Evolutionary conservation across 2,888 invertebrate genomes (phyloP), one percentile per base, ranked within the genome.

Genomic region (Julus scandinavius): DNA sequence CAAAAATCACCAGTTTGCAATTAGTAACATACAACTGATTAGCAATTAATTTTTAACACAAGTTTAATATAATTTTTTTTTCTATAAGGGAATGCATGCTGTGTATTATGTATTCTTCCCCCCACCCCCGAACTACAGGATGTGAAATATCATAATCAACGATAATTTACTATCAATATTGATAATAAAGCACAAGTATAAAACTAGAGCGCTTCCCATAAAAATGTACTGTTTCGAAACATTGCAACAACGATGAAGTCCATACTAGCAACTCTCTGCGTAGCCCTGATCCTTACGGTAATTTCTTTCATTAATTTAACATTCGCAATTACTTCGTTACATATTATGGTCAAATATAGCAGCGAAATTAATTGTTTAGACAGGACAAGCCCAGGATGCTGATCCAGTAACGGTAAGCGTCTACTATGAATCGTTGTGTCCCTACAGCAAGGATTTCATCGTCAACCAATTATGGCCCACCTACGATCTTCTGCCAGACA

Each of bases 351-450:
- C 13, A 50, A 2, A 50, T 50, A 50, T 50, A 13, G 13, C 50
- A 50, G 13, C 2, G 0, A 58, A 58, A 58, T 15, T 17, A 63
- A 20, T 9, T n/a, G n/a, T 63, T 85, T n/a, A 85, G 85, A 40
- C 45, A 45, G 85, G 20, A 6, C 15, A 7, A 15, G 85, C 45
- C 85, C 85, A 85, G 20, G 85, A 85, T 11, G 85, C 85, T 1
- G 92, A 94, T 91, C 89, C 93, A 13, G 90, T 90, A 1, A 89
- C 89, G 9, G 94, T 96, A 88, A 94, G 94, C 0, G 94, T 96
- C 9, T 96, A 95, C 93, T 96, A 96, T 92, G 96, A 96, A 92
- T 94, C 95, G 0, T 93, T 96, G 13, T 96, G 96, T 90, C 95
- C 95, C 0, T 96, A 96, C 93, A 96, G 96, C 91, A 95, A 85